These are phyloP conservation scores for Pseudorhombus dupliciocellatus DNA, from an alignment of 2,113 vertebrate genomes.

Conservation along the genomic window DNA sequence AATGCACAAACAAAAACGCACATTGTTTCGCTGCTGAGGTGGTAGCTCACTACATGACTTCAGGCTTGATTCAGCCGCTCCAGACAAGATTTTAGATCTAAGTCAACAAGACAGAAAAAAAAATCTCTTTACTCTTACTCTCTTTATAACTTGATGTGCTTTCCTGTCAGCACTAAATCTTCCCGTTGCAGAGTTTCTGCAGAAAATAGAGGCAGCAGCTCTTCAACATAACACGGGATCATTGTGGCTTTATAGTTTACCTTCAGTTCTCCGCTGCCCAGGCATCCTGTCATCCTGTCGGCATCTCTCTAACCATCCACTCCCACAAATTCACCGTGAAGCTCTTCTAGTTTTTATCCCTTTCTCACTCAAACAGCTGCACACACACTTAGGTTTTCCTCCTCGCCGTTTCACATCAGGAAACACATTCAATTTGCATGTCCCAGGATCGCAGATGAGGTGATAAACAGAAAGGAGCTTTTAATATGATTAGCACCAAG, in stretches of 20 bases:
- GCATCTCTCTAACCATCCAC: constrained; percentile 20
- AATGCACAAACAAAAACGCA: neutral
- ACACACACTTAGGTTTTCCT: constrained; percentile 5
- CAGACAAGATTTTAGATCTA: constrained; percentile 48
- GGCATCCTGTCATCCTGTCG: constrained; percentile 37
- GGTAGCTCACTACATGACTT: constrained; percentile 12
- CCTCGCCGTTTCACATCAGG: constrained; percentile 6
- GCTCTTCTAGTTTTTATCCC: constrained; percentile 7
- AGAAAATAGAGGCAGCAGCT: constrained; percentile 61
- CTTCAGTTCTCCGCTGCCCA: constrained; percentile 56
- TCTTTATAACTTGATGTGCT: constrained; percentile 36
- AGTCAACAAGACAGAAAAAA: constrained; percentile 48
- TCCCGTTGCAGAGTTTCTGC: constrained; percentile 49
- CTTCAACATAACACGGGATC: constrained; percentile 15
- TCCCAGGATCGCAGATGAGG: neutral
- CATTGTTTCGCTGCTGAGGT: neutral
- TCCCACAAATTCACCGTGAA: constrained; percentile 21
- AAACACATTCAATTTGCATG: neutral
- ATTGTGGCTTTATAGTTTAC: constrained; percentile 48
- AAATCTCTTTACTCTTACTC: constrained; percentile 34
- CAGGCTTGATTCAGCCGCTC: constrained; percentile 38
- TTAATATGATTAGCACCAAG: neutral
- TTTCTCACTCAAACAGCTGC: constrained; percentile 23
- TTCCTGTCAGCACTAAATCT: constrained; percentile 47
- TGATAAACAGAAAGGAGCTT: constrained; percentile 2